Evolutionary conservation across 2,888 invertebrate genomes (phyloP), one percentile per base, ranked within the genome.

Genomic region (Serripes groenlandicus): DNA sequence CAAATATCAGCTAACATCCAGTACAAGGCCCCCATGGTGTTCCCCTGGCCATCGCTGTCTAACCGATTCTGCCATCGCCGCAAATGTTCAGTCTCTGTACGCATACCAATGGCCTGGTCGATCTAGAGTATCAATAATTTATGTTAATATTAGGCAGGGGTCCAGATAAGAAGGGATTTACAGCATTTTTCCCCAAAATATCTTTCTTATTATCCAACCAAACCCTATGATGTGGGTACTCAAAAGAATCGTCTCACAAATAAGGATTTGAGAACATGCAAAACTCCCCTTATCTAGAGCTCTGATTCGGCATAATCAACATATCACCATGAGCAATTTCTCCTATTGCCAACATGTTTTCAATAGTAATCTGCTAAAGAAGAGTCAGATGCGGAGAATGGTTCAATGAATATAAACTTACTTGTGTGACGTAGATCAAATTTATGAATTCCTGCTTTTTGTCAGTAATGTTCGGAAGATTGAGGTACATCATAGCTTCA

Each of bases 1-100:
- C 99, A 99, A 42, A 99, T 97, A 94, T 99, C 99, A 94, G 99
- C 99, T 18, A 99, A 95, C 95, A 99, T 99, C 99, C 99, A 99
- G 94, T 98, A 99, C 74, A 99, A 95, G 0, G 99, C 98, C 0
- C 99, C 99, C 98, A 99, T 99, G 0, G 99, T 99, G 83, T 95
- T 93, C 5, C 97, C 97, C 90, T 96, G 94, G 0, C 96, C 96
- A 30, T 85, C 37, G 23, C 66, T 73, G 23, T 91, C 90, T 1
- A 92, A 71, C 15, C 81, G 66, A 80, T 93, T 92, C 86, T 93
- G 92, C 80, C 88, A 93, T 49, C 91, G 92, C 7, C 94, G 87
- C 77, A 93, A 92, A 62, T 94, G 90, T 93, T 99, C 99, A 0
- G 98, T 97, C 95, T 98, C 97, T 3, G 96, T 96, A 94, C 97